These are phyloP conservation scores for Plumapathes pennacea DNA, from an alignment of 92 coral and sea anemone species.

Conservation along the genomic window DNA sequence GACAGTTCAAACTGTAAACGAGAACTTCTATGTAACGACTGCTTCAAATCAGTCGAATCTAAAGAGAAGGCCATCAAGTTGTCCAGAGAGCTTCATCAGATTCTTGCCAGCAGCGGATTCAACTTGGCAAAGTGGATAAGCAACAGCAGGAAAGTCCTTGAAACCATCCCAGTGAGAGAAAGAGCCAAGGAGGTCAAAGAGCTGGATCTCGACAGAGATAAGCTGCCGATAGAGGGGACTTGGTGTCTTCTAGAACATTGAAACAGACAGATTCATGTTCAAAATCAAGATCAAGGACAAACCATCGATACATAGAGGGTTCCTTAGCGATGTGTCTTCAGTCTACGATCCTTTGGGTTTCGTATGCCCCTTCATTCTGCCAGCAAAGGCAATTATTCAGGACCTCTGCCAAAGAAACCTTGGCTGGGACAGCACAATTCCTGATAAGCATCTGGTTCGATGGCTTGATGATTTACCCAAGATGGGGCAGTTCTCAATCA, in stretches of 20 bases:
- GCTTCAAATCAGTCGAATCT: constrained; percentile 20
- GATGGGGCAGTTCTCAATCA: constrained; percentile 18
- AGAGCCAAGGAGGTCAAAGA: constrained; percentile 18
- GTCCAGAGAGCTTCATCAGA: background rate
- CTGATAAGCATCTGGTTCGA: constrained; percentile 21
- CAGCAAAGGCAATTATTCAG: constrained; percentile 36
- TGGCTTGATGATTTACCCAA: constrained; percentile 43
- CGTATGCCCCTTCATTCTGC: constrained; percentile 15
- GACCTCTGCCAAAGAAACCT: constrained; percentile 37
- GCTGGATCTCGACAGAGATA: constrained; percentile 2
- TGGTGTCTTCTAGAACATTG: constrained; percentile 28
- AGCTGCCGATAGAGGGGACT: constrained; percentile 21
- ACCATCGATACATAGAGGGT: constrained; percentile 37
- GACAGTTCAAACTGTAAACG: constrained; percentile 4
- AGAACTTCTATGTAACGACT: constrained; percentile 37
- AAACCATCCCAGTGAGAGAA: constrained; percentile 5
- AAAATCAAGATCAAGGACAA: constrained; percentile 16
- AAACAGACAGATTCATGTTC: constrained; percentile 13
- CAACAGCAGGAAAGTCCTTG: constrained; percentile 9
- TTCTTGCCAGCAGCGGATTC: constrained; percentile 6
- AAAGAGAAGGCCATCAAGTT: background rate
- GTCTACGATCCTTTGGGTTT: constrained; percentile 43
- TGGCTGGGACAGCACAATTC: constrained; percentile 40
- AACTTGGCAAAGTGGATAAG: constrained; percentile 19
- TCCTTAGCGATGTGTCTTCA: constrained; percentile 21